Base-by-base conservation (phyloP, 1,140 invertebrate species). In the Lysiphlebus fabarum region DNA sequence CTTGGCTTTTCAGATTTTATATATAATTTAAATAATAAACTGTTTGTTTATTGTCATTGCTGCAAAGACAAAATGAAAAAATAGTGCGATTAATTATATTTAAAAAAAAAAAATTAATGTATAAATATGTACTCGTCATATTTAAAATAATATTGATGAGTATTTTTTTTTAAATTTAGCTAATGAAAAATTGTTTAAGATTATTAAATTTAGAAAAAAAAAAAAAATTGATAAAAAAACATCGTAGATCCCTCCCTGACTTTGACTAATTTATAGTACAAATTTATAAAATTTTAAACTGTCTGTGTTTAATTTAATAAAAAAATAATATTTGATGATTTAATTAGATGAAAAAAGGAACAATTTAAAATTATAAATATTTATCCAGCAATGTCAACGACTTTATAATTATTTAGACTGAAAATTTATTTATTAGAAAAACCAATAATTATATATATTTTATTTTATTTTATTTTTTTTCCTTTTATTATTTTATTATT, bases 221-320 rank as follows among this genome's bases (percentile, higher is more conserved):
- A 60, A 17, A 58, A 66, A 49, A 54, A 62, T 66, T 66, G 65
- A 69, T 59, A 53, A 61, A 62, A 54, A 64, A 72, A 69, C 62
- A 71, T 62, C 67, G 53, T 72, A 71, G 49, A 33, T 51, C 49
- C 49, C 49, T 51, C 49, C 36, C 47, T 26, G 49, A 51, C 58
- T 47, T 50, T 41, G 49, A 47, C 49, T 53, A 59, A 59, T 59
- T 50, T 59, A 59, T 53, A 59, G 58, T 59, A 59, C 58, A 59
- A 59, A 59, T 53, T 59, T 42, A 26, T 26, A n/a, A 59, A 53
- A 59, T 59, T n/a, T 41, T 41, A 59, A 59, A 59, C 58, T 59
- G 58, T 59, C 58, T 59, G 58, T 59, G 58, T 59, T 59, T 41
- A 9, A 45, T 38, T 33, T 51, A 51, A 51, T 38, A 40, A 40